phyloP scores from a whole-genome alignment of 1,140 invertebrate species.

The Drosophila mojavensis region DNA sequence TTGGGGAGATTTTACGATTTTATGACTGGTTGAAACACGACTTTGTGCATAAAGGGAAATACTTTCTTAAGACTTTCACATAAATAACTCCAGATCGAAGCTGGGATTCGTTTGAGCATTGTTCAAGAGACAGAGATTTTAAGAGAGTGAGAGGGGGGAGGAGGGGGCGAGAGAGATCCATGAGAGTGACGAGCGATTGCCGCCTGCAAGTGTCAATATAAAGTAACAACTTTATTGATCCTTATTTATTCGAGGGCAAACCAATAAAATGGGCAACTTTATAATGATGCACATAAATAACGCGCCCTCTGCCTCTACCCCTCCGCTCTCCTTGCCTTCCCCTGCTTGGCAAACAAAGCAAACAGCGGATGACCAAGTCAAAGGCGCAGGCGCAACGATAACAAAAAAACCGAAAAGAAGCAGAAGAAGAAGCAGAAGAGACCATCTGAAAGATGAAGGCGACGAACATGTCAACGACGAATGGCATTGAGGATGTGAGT shows the following conservation, averaged over 20 bases:
- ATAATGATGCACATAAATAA: conserved; percentile 81
- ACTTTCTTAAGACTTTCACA: conserved; percentile 74
- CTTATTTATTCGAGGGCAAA: conserved; percentile 80
- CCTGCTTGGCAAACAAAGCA: conserved; percentile 24
- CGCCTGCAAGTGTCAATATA: conserved; percentile 81
- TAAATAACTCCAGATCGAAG: conserved; percentile 50
- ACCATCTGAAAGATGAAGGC: conserved; percentile 16
- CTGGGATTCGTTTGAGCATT: conserved; percentile 5
- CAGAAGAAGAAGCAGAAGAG: conserved; percentile 9
- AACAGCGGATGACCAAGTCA: conserved; percentile 15
- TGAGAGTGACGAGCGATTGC: conserved; percentile 78
- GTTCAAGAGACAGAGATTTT: background rate
- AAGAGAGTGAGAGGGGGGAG: conserved; percentile 12
- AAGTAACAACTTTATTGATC: conserved; percentile 82
- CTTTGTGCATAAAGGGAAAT: conserved; percentile 49
- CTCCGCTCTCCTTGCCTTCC: background rate
- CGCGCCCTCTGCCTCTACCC: background rate
- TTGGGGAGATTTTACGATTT: conserved; percentile 66
- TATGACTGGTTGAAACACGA: conserved; percentile 66
- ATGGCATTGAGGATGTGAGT: conserved; percentile 60
- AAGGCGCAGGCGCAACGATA: conserved; percentile 46
- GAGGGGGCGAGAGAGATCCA: conserved; percentile 13
- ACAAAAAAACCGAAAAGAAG: conserved; percentile 1
- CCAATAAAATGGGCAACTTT: conserved; percentile 81
- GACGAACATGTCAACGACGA: conserved; percentile 55